phyloP scores from a whole-genome alignment of 2,113 vertebrate genomes.

The Holacanthus passer region DNA sequence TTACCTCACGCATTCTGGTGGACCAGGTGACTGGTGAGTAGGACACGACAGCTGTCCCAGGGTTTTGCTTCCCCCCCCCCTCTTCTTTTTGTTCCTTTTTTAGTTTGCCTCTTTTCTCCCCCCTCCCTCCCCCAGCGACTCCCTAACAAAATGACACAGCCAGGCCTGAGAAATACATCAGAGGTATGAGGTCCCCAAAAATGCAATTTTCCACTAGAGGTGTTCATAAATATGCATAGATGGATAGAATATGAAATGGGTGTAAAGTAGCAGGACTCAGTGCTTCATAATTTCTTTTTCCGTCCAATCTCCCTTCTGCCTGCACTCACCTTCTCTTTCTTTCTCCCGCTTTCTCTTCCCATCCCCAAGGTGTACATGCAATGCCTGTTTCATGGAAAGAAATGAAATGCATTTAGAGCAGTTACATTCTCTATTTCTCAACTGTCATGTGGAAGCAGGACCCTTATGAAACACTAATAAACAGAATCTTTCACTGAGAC shows the following conservation, averaged over 20 bases:
- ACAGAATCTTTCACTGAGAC: slow-evolving; percentile 58
- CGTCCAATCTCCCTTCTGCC: slow-evolving; percentile 23
- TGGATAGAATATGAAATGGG: slow-evolving; percentile 82
- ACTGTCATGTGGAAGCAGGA: slow-evolving; percentile 71
- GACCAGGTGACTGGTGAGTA: slow-evolving; percentile 98
- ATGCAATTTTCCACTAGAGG: slow-evolving; percentile 84
- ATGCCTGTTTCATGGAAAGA: slow-evolving; percentile 85
- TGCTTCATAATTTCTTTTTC: slow-evolving; percentile 78
- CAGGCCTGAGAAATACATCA: slow-evolving; percentile 70
- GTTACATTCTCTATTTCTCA: slow-evolving; percentile 84
- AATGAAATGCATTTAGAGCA: slow-evolving; percentile 85
- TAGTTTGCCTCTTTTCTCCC: not conserved
- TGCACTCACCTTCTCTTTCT: slow-evolving; percentile 43
- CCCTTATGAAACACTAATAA: slow-evolving; percentile 81
- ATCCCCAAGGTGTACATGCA: slow-evolving; percentile 83
- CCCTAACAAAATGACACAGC: slow-evolving; percentile 33
- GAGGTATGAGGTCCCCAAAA: slow-evolving; percentile 83
- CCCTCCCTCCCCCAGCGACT: slow-evolving; percentile 21
- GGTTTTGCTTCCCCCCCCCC: not conserved
- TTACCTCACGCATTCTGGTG: slow-evolving; percentile 98
- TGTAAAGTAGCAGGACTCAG: slow-evolving; percentile 74
- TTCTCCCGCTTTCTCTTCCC: slow-evolving; percentile 1
- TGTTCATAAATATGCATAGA: slow-evolving; percentile 89
- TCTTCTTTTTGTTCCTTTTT: slow-evolving; percentile 27
- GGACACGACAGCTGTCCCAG: slow-evolving; percentile 25